Base-by-base conservation (phyloP, 30 jellyfish, hydroid and myxozoan species). In the Aurelia sp. region DNA sequence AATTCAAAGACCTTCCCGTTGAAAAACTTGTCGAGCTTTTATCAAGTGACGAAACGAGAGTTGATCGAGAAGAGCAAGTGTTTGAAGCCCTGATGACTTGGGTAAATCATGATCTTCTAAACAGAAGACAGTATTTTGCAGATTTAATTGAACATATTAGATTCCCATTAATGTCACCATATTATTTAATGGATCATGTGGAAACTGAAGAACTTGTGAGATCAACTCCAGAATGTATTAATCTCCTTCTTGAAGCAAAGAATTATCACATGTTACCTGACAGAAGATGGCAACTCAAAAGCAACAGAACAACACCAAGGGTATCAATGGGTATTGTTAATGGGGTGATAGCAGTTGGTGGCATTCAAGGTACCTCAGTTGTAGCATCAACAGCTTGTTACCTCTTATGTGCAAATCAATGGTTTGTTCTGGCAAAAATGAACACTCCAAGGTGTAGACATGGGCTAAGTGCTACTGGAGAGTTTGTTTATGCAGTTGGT, bases 371-470 rank as follows among this genome's bases (percentile, higher is more conserved):
- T 13, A 74, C 98, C 15, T 90, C 99, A 4, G 99, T 95, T 9
- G 99, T 95, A 17, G 99, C 99, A 53, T 90, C 99, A 52, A 95
- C 97, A 21, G 68, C 99, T 8, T 95, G 98, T 80, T 89, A 87
- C 73, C 89, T 95, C 21, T 89, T 95, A 8, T 95, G 97, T 81
- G 96, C 90, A 58, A 95, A 90, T 63, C 99, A 90, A 67, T 95
- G 99, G 99, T 95, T 87, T 76, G 96, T 90, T 27, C 81, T 95
- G 81, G 97, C 99, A 40, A 95, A 95, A 55, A 95, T 95, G 99
- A 97, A 95, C 72, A 95, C 99, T 20, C 99, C 99, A 40, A 81
- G 99, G 55, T 95, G 99, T 88, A 74, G 99, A 41, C 99, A 95
- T 76, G 99, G 99, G 11, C 75, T 95, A 63, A 96, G 98, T 44